These are phyloP conservation scores for Puma concolor DNA, from an alignment of 2,113 vertebrate genomes.

Conservation along the genomic window DNA sequence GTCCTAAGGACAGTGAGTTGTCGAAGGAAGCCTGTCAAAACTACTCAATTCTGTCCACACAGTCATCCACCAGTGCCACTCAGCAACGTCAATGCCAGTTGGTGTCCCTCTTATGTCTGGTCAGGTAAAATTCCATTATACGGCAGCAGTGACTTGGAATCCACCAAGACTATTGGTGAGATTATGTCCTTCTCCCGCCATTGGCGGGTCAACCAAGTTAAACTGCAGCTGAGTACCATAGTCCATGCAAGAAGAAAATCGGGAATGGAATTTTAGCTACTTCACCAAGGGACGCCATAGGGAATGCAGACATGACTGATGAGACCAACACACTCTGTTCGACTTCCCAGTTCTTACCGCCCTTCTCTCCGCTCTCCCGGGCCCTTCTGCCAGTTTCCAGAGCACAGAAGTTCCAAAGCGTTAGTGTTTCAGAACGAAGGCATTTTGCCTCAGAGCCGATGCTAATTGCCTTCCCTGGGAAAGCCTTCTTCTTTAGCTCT, in stretches of 20 bases:
- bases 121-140: neutral
- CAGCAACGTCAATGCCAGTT: neutral
- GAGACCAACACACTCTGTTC: neutral
- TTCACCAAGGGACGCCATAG: neutral
- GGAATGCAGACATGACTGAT: neutral
- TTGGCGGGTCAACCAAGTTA: too few species aligned
- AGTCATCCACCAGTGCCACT: neutral
- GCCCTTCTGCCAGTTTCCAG: too few species aligned
- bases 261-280: neutral
- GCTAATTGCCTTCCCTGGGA: neutral
- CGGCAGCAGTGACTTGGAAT: rapidly evolving
- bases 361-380: neutral
- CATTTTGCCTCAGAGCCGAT: neutral
- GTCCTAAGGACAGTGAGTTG: neutral
- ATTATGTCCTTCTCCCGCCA: rapidly evolving
- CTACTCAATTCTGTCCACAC: neutral
- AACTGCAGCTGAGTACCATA: too few species aligned
- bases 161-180: neutral
- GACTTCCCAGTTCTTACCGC: neutral
- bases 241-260: neutral
- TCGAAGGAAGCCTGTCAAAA: neutral
- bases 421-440: neutral
- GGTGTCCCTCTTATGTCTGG: too few species aligned
- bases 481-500: neutral
- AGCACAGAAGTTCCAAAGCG: neutral